Conservation (phyloP, 2,113 vertebrate species). For the Stomatorhinus ivindoensis region DNA sequence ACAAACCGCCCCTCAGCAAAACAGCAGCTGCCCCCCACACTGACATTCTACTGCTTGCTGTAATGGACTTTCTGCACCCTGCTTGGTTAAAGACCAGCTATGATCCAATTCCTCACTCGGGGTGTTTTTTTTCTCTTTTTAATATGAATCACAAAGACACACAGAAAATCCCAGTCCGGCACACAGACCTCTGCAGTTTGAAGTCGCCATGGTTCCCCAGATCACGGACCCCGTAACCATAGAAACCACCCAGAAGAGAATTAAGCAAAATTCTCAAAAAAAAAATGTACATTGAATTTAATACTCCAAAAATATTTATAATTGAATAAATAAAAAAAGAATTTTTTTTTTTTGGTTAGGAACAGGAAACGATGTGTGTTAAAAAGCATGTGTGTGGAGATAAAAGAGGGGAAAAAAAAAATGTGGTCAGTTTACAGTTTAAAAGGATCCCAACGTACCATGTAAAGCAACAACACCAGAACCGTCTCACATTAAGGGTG, state of each 20-base stretch:
- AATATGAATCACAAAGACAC: conserved; percentile 3
- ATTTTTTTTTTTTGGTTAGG: neutral
- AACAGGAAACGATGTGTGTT: neutral
- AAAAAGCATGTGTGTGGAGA: neutral
- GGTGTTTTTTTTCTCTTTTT: neutral
- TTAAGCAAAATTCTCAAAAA: neutral
- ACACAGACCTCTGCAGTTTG: neutral
- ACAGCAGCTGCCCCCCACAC: neutral
- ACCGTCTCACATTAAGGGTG: neutral
- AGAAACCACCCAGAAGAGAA: conserved; percentile 11
- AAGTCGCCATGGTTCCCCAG: neutral
- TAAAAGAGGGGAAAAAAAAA: neutral
- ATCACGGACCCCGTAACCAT: conserved; percentile 10
- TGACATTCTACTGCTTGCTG: neutral
- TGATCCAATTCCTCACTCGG: neutral
- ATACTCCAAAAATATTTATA: neutral
- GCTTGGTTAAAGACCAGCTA: neutral
- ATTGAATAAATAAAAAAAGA: conserved; percentile 12
- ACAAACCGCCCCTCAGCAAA: neutral
- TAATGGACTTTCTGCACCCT: neutral
- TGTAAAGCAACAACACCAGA: neutral
- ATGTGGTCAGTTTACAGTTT: neutral
- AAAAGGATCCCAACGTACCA: neutral
- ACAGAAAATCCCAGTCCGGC: neutral
- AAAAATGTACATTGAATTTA: neutral